phyloP scores from a whole-genome alignment of 2,113 vertebrate species.

The Austrofundulus limnaeus region DNA sequence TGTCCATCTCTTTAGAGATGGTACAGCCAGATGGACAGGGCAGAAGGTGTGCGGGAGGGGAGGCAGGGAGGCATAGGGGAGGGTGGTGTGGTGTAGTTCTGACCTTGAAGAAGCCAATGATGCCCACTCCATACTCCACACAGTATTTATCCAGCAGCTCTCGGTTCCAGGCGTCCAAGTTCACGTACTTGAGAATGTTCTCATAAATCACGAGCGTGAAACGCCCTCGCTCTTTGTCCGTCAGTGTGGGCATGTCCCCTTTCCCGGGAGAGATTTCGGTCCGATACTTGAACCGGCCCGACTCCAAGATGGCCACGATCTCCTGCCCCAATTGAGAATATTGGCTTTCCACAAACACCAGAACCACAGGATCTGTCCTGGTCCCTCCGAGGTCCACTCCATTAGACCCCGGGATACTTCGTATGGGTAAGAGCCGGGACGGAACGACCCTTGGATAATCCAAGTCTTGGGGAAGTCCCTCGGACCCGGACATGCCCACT shows the following conservation, averaged over 20 bases:
- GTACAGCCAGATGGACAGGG: constrained; percentile 70
- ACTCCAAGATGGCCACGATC: constrained; percentile 97
- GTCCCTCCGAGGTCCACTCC: constrained; percentile 73
- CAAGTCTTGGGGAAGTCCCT: constrained; percentile 78
- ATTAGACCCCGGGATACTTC: constrained; percentile 78
- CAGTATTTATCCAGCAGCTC: constrained; percentile 98
- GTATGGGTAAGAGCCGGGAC: constrained; percentile 85
- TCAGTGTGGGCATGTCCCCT: constrained; percentile 97
- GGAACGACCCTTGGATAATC: constrained; percentile 86
- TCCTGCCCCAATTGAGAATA: constrained; percentile 98
- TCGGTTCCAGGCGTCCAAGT: constrained; percentile 97
- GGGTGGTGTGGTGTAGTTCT: constrained; percentile 52
- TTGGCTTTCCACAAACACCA: constrained; percentile 97
- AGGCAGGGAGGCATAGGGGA: constrained; percentile 15
- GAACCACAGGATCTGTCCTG: constrained; percentile 91
- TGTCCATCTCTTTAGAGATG: constrained; percentile 67
- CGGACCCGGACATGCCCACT: constrained; percentile 80
- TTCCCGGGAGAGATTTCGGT: constrained; percentile 96
- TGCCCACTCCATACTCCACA: constrained; percentile 95
- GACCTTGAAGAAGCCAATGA: constrained; percentile 99
- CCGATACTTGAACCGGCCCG: constrained; percentile 92
- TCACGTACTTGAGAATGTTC: constrained; percentile 97
- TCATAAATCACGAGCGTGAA: constrained; percentile 95
- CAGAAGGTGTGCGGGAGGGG: constrained; percentile 66
- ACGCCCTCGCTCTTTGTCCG: constrained; percentile 91